Evolutionary conservation across 1,140 invertebrate genomes (phyloP).

Genomic region (Lepidurus arcticus): DNA sequence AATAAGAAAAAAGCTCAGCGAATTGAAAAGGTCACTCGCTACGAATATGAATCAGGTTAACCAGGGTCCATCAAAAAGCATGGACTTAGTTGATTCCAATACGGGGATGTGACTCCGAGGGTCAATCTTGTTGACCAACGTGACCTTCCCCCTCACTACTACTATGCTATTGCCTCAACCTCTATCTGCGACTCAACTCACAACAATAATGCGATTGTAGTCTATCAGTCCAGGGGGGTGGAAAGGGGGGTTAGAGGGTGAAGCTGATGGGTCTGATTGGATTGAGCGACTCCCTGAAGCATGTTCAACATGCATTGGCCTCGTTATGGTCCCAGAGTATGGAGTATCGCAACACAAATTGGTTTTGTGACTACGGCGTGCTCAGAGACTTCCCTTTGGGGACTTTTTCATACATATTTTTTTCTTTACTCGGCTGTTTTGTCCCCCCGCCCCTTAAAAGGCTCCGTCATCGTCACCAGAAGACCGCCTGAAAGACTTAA

Average conservation of each 20-base stretch:
- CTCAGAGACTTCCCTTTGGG: background rate
- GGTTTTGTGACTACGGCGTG: background rate
- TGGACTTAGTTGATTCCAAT: background rate
- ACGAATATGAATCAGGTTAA: background rate
- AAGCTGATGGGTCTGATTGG: constrained; percentile 5
- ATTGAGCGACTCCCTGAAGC: background rate
- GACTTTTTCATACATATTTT: background rate
- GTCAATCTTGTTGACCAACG: constrained; percentile 16
- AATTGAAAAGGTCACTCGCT: background rate
- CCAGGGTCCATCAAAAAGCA: background rate
- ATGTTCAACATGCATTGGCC: constrained; percentile 8
- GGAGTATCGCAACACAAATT: background rate
- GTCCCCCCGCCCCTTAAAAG: background rate
- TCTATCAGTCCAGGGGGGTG: background rate
- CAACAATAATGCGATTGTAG: background rate
- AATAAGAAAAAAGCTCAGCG: background rate
- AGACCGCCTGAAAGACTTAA: no score
- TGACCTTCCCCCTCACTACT: background rate
- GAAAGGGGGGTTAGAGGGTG: background rate
- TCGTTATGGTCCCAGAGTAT: constrained; percentile 2
- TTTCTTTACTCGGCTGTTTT: background rate
- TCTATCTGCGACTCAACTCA: background rate
- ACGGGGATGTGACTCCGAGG: background rate
- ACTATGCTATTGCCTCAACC: no score
- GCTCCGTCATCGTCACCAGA: no score